Base-by-base conservation (phyloP, 30 jellyfish, hydroid and myxozoan genomes). In the Rhopilema esculentum region DNA sequence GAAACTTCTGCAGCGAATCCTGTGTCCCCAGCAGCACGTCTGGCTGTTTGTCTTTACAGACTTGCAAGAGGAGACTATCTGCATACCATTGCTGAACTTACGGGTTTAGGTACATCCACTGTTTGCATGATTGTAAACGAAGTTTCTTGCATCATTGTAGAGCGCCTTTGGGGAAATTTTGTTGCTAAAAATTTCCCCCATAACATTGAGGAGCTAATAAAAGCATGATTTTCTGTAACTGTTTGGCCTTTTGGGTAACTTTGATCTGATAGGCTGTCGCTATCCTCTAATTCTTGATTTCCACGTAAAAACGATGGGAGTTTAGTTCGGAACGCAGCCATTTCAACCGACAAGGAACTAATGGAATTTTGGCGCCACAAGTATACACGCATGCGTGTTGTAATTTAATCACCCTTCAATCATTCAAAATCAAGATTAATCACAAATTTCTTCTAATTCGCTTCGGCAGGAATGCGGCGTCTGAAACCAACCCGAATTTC, bases 381-480 rank as follows among this genome's bases (percentile, higher is more conserved):
- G 57, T 40, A 40, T 40, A 40, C 57, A 40, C 57, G 57, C 57
- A 40, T 40, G 57, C 57, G 57, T 40, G 57, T 40, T 40, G 57
- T 40, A 40, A 40, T 40, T 40, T 40, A 40, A 40, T 40, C 57
- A 40, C 57, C 12, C 57, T 40, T 40, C 57, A 40, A 40, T 40
- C 57, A 40, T 40, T 40, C 57, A 40, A 40, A 40, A 40, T 40
- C 57, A 40, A 40, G 57, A 40, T 40, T 40, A 40, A 40, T 40
- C 57, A 40, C 57, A 40, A 40, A 40, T 40, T 40, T 40, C 6
- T 40, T 40, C 12, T 40, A 40, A 63, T 63, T 63, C 29, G 29
- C 26, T 63, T n/a, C 72, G 72, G 72, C 72, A 63, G 29, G 29
- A 63, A n/a, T 63, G 17, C 72, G 72, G 72, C 72, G 72, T 63